Conservation (phyloP, 2,888 invertebrate species). For the Oscheius sp. region DNA sequence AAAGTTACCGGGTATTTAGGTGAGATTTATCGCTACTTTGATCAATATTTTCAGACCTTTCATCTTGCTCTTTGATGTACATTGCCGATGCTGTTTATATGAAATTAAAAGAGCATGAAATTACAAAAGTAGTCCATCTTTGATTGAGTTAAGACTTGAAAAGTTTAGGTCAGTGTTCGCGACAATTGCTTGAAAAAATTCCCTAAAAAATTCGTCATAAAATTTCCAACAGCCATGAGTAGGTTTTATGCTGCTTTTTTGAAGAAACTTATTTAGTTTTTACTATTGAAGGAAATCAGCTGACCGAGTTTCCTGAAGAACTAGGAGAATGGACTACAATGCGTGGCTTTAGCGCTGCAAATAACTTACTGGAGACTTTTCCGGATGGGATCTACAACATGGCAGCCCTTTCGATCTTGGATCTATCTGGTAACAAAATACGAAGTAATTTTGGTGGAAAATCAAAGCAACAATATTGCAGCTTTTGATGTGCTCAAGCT, state of each 20-base stretch:
- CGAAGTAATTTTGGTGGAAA: constrained; percentile 32
- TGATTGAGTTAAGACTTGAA: not conserved
- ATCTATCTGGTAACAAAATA: constrained; percentile 56
- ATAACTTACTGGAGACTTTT: constrained; percentile 52
- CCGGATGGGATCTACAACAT: constrained; percentile 49
- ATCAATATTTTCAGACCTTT: constrained; percentile 50
- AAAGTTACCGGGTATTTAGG: constrained; percentile 62
- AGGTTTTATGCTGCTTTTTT: constrained; percentile 4
- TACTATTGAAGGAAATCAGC: constrained; percentile 59
- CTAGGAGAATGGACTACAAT: constrained; percentile 49
- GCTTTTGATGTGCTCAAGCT: constrained; percentile 46
- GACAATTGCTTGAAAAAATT: constrained; percentile 63
- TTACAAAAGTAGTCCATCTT: constrained; percentile 29
- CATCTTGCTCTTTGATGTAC: constrained; percentile 62
- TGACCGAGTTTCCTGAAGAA: constrained; percentile 58
- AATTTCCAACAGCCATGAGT: constrained; percentile 59
- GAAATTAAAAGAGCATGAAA: constrained; percentile 56
- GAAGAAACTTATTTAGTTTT: constrained; percentile 44
- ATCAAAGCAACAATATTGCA: constrained; percentile 20
- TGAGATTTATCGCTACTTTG: constrained; percentile 21
- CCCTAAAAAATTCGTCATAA: constrained; percentile 59
- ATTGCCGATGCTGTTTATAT: constrained; percentile 66
- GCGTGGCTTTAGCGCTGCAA: constrained; percentile 55
- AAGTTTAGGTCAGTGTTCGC: constrained; percentile 40
- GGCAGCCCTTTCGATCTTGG: constrained; percentile 48